Evolutionary conservation across 2,888 invertebrate genomes (phyloP).

Genomic region (Ochropacha duplaris): DNA sequence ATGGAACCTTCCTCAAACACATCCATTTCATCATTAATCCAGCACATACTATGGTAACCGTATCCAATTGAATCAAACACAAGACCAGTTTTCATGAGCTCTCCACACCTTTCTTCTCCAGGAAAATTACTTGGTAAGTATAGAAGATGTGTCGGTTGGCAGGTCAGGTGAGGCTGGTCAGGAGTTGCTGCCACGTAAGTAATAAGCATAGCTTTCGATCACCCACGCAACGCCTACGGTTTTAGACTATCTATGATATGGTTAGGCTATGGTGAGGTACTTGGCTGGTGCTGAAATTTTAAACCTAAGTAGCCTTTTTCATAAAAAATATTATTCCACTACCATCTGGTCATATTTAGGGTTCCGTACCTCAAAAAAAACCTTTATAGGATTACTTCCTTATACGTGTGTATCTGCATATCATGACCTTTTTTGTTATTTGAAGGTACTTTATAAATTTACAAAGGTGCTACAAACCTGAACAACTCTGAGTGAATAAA

Average conservation of each 20-base stretch:
- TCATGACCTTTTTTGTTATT: too few relatives aligned
- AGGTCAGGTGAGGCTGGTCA: slow-evolving; percentile 48
- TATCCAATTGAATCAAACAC: slow-evolving; percentile 63
- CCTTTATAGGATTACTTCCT: too few relatives aligned
- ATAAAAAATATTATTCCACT: too few relatives aligned
- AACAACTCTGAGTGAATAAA: too few relatives aligned
- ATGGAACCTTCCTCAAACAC: slow-evolving; percentile 27
- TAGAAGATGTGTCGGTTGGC: slow-evolving; percentile 15
- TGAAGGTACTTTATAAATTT: too few relatives aligned
- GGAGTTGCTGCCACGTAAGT: slow-evolving; percentile 56
- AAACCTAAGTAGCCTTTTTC: too few relatives aligned
- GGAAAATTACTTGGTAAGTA: slow-evolving; percentile 11
- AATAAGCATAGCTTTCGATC: slow-evolving; percentile 72
- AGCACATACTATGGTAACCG: slow-evolving; percentile 58
- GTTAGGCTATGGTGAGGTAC: slow-evolving; percentile 39
- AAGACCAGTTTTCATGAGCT: slow-evolving; percentile 47
- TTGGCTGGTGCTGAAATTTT: slow-evolving; percentile 5
- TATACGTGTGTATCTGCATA: too few relatives aligned
- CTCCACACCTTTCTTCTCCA: background rate
- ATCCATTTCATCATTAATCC: slow-evolving; percentile 69
- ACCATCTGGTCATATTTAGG: too few relatives aligned
- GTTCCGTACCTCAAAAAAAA: too few relatives aligned
- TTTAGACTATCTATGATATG: slow-evolving; percentile 51
- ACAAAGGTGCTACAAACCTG: too few relatives aligned
- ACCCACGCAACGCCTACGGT: slow-evolving; percentile 75